Conservation (phyloP, 2,888 invertebrate species). For the Cosmia pyralina region DNA sequence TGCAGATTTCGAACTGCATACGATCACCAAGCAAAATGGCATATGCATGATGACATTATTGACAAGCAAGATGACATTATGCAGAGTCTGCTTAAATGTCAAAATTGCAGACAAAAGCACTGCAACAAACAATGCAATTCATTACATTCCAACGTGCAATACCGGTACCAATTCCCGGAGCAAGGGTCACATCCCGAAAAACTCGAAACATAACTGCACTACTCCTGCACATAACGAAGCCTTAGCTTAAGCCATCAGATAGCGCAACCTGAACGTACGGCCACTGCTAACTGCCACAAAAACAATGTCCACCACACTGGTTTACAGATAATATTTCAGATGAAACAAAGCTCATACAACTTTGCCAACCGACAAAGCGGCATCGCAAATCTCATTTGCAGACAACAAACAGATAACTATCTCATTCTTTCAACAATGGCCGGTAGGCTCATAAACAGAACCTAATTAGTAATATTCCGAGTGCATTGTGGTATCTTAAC, state of each 20-base stretch:
- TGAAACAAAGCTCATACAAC: constrained; percentile 87
- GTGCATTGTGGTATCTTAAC: constrained; percentile 87
- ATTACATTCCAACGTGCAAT: constrained; percentile 38
- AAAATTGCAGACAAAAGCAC: constrained; percentile 16
- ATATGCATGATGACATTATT: too few relatives aligned
- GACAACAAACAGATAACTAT: constrained; percentile 88
- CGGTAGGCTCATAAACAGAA: constrained; percentile 87
- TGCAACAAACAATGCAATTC: constrained; percentile 38
- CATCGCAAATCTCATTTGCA: constrained; percentile 89
- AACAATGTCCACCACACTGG: constrained; percentile 77
- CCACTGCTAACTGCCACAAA: constrained; percentile 70
- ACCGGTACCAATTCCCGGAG: constrained; percentile 52
- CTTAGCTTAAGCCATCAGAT: constrained; percentile 75
- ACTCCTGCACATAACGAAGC: constrained; percentile 59
- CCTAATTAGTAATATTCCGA: constrained; percentile 90
- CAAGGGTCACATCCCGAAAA: constrained; percentile 69
- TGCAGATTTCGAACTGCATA: neutral
- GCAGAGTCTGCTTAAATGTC: too few relatives aligned
- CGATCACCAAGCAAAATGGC: too few relatives aligned
- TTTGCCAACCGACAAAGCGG: constrained; percentile 87
- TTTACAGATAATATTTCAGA: constrained; percentile 81
- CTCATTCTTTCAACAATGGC: constrained; percentile 90
- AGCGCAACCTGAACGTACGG: constrained; percentile 68
- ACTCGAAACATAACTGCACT: constrained; percentile 64
- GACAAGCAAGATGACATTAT: too few relatives aligned